phyloP scores from a whole-genome alignment of 2,113 vertebrate genomes.

The Gambusia affinis region DNA sequence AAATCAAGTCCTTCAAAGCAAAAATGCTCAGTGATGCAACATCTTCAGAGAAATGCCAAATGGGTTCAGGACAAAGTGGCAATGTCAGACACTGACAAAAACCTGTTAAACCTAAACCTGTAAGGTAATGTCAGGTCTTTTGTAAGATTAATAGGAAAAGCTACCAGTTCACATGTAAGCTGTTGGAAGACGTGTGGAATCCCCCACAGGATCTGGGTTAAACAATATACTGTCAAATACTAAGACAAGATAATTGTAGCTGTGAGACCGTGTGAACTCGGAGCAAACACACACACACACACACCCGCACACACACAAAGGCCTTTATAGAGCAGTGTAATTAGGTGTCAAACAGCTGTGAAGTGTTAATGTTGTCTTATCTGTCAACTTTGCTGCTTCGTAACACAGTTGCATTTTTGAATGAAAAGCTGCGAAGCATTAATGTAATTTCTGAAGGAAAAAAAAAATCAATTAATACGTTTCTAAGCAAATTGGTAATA shows the following conservation, averaged over 20 bases:
- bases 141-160: conserved; percentile 73
- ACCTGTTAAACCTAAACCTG: conserved; percentile 52
- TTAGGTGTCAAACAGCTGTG: conserved; percentile 73
- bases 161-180: conserved; percentile 57
- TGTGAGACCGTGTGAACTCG: conserved; percentile 72
- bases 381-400: conserved; percentile 59
- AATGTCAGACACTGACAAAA: conserved; percentile 63
- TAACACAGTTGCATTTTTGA: conserved; percentile 40
- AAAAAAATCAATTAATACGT: background rate
- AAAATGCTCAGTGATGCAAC: conserved; percentile 17
- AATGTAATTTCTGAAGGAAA: background rate
- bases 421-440: conserved; percentile 19
- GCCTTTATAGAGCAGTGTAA: conserved; percentile 80
- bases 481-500: too few species aligned
- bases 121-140: conserved; percentile 61
- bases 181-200: conserved; percentile 62
- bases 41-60: conserved; percentile 28
- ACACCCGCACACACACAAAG: conserved; percentile 63
- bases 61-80: conserved; percentile 41
- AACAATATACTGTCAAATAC: conserved; percentile 77
- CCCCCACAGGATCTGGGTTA: conserved; percentile 72
- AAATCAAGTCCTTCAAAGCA: background rate
- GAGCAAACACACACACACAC: conserved; percentile 13
- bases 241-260: conserved; percentile 81
- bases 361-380: conserved; percentile 74